phyloP scores from a whole-genome alignment of 2,797 vertebrate species.

The Triplophysa bombifrons region DNA sequence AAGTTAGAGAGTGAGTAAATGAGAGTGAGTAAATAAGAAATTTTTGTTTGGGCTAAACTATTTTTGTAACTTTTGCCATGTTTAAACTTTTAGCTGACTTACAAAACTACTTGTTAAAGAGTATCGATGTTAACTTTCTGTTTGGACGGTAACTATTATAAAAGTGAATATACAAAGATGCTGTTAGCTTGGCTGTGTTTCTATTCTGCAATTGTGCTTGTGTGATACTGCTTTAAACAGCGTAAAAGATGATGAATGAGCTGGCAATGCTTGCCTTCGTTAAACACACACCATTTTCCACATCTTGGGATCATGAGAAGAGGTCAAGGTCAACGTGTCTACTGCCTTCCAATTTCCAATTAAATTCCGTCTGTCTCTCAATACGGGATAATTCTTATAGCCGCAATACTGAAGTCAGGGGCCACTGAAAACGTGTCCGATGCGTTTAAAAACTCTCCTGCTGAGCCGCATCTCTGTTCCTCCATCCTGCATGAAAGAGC shows the following conservation, averaged over 20 bases:
- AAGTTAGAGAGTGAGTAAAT: too few species aligned
- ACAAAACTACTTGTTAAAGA: background rate
- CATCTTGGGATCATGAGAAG: background rate
- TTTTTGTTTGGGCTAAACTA: too few species aligned
- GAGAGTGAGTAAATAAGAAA: too few species aligned
- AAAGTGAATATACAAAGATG: background rate
- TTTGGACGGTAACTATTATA: background rate
- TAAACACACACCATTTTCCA: background rate
- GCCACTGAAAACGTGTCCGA: background rate
- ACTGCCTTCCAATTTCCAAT: background rate
- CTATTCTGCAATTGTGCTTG: background rate
- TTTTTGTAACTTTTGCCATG: background rate
- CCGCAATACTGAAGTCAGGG: conserved; percentile 17
- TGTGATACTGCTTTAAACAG: background rate
- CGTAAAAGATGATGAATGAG: background rate
- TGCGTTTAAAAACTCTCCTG: conserved; percentile 22
- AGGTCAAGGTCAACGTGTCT: conserved; percentile 4
- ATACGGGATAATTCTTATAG: conserved; percentile 7
- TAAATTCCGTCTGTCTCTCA: conserved; percentile 1
- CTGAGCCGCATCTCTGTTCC: conserved; percentile 21
- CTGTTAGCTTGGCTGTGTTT: too few species aligned
- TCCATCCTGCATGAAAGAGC: conserved; percentile 43
- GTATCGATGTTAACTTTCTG: background rate
- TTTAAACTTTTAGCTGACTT: background rate
- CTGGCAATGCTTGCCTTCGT: background rate